Evolutionary conservation across 2,888 invertebrate genomes (phyloP).

Genomic region (Bursaphelenchus okinawaensis): DNA sequence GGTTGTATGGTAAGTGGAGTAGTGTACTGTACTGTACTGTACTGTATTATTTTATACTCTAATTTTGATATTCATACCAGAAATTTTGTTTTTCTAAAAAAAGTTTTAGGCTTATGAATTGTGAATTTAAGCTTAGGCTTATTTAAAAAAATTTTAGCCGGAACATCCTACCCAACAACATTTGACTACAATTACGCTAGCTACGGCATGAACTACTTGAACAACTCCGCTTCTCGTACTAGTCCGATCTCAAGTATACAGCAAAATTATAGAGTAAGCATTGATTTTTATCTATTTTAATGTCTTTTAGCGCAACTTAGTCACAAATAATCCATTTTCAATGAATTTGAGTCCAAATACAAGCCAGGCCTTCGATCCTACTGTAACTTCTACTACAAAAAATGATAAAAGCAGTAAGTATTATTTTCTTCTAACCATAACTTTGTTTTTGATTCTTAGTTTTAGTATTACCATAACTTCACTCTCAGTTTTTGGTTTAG

Average conservation of each 20-base stretch:
- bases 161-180: not conserved
- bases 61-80: no score
- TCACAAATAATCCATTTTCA: not conserved
- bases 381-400: not conserved
- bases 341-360: not conserved
- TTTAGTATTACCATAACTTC: no score
- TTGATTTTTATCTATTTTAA: not conserved
- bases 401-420: not conserved
- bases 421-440: no score
- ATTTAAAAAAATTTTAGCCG: no score
- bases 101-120: no score
- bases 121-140: no score
- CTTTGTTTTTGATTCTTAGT: no score
- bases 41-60: no score
- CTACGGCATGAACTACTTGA: not conserved
- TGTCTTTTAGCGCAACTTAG: not conserved
- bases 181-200: not conserved
- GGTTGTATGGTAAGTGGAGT: not conserved
- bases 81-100: no score
- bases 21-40: no score
- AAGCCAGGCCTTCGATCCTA: not conserved
- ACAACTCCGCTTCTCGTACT: not conserved
- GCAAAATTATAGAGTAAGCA: not conserved
- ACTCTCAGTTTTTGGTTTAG: no score
- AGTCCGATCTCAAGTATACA: not conserved